A percentile compares a stretch with the other conserved stretches of the same genome.
phyloP scores from a whole-genome alignment of 1,140 invertebrate genomes.

The Papilio glaucus region DNA sequence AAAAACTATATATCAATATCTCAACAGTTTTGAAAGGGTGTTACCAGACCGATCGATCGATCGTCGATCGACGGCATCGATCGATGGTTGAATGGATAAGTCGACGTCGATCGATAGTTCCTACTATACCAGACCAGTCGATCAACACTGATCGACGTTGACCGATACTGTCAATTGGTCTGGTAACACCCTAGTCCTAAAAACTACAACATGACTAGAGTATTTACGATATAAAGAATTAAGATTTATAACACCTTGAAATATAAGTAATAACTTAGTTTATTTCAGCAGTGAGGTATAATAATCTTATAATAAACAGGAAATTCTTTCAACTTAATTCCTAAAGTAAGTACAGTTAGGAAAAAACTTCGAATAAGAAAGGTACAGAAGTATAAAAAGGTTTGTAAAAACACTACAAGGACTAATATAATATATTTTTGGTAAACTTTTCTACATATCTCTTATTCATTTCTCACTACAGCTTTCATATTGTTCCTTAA shows the following conservation, averaged over 20 bases:
- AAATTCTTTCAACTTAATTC: constrained; percentile 13
- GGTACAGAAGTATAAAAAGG: constrained; percentile 77
- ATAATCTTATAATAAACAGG: constrained; percentile 27
- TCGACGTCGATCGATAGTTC: too few relatives aligned
- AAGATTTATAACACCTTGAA: too few relatives aligned
- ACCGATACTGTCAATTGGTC: too few relatives aligned
- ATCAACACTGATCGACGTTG: too few relatives aligned
- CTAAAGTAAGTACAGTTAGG: too few relatives aligned
- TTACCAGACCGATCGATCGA: too few relatives aligned
- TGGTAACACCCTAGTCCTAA: too few relatives aligned
- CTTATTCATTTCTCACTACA: constrained; percentile 74
- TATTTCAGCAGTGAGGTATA: too few relatives aligned
- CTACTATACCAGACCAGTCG: too few relatives aligned
- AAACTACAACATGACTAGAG: neutral
- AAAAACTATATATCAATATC: neutral
- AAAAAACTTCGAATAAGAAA: constrained; percentile 59
- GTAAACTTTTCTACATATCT: constrained; percentile 51
- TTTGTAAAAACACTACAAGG: constrained; percentile 77
- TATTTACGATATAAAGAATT: neutral
- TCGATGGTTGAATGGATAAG: too few relatives aligned
- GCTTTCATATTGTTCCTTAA: constrained; percentile 64
- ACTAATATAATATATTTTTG: constrained; percentile 67
- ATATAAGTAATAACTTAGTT: too few relatives aligned
- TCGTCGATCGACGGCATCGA: too few relatives aligned
- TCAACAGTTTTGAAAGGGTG: neutral